phyloP scores from a whole-genome alignment of 2,888 invertebrate species.

The Parnassius apollo region DNA sequence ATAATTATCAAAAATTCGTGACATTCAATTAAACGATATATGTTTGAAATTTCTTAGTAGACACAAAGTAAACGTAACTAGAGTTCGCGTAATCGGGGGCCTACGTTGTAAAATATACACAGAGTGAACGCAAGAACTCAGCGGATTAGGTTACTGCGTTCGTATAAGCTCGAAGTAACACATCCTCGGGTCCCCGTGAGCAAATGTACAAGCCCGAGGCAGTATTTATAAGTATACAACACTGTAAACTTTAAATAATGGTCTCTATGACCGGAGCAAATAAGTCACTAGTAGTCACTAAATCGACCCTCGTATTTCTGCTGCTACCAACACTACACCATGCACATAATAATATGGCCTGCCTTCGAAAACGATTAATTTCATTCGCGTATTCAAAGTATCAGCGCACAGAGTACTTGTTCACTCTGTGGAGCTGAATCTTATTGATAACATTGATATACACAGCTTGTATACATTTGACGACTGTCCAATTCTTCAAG shows the following conservation, averaged over 20 bases:
- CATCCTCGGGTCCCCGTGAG: neutral
- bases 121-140: slow-evolving; percentile 29
- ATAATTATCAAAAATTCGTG: slow-evolving; percentile 21
- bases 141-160: neutral
- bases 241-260: neutral
- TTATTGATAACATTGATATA: no score
- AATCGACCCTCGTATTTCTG: slow-evolving; percentile 3
- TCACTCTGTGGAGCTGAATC: no score
- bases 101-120: slow-evolving; percentile 57
- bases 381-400: no score
- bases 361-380: neutral
- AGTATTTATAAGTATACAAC: neutral
- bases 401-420: no score
- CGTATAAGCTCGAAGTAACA: slow-evolving; percentile 14
- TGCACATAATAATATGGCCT: neutral
- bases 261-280: neutral
- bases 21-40: neutral
- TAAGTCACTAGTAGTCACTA: slow-evolving; percentile 14
- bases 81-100: slow-evolving; percentile 63
- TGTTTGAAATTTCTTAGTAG: no score
- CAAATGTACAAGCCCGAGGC: neutral
- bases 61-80: neutral
- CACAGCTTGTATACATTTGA: no score
- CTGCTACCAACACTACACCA: slow-evolving; percentile 2
- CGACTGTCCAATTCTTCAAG: no score